A percentile compares a stretch with the other conserved stretches of the same genome.
Evolutionary conservation across 2,113 vertebrate species (phyloP).

Genomic region (Pseudopipra pipra): DNA sequence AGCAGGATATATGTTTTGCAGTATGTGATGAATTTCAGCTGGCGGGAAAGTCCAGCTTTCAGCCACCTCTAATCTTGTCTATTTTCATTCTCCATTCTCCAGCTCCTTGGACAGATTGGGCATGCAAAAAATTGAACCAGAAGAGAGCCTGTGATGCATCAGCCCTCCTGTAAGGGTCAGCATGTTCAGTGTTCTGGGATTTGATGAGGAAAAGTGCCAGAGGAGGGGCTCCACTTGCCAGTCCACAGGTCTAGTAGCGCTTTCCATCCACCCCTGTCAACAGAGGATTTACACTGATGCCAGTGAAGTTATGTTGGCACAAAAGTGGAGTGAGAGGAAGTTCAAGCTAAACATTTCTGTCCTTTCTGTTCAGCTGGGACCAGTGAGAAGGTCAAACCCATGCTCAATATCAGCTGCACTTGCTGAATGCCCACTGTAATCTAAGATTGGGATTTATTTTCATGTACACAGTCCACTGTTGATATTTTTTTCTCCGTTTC

Average conservation of each 20-base stretch:
- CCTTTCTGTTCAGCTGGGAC: not conserved
- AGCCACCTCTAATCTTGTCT: not conserved
- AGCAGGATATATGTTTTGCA: not conserved
- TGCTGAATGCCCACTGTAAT: not conserved
- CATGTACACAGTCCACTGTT: constrained; percentile 22
- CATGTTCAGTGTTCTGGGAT: not conserved
- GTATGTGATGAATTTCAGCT: not conserved
- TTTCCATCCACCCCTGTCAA: not conserved
- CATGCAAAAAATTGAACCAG: not conserved
- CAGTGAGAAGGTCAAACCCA: not conserved
- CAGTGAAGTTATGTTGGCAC: accelerated
- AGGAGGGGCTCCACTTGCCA: not conserved
- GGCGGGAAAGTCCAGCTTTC: not conserved
- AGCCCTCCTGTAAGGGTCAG: not conserved
- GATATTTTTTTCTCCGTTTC: not conserved
- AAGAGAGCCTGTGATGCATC: not conserved
- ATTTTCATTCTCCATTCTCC: not conserved
- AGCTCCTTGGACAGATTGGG: accelerated
- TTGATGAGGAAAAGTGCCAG: not conserved
- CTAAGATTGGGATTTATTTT: not conserved
- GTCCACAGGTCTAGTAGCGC: not conserved
- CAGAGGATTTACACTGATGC: not conserved
- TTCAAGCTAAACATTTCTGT: not conserved
- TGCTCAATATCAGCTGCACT: not conserved
- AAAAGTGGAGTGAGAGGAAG: not conserved